Conservation (phyloP, 2,888 invertebrate species). For the Euproctis similis region DNA sequence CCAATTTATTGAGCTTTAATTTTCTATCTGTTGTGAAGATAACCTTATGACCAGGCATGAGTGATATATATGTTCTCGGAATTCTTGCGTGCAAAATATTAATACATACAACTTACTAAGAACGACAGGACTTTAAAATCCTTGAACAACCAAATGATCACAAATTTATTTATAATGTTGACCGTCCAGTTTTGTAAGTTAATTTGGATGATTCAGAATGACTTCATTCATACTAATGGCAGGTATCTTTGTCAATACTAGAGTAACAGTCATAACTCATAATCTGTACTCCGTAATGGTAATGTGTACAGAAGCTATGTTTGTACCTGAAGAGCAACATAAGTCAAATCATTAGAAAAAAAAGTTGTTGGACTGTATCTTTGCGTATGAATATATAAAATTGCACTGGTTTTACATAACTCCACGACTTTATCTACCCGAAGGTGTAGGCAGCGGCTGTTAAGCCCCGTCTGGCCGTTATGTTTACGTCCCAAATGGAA, state of each 20-base stretch:
- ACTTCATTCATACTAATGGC: slow-evolving; percentile 28
- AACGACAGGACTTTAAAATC: slow-evolving; percentile 26
- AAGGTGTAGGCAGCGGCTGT: too few relatives aligned
- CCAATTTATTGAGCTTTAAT: slow-evolving; percentile 61
- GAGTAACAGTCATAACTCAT: too few relatives aligned
- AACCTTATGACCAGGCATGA: slow-evolving; percentile 56
- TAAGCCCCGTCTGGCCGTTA: too few relatives aligned
- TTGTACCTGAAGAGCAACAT: too few relatives aligned
- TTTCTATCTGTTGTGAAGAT: slow-evolving; percentile 49
- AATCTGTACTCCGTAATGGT: too few relatives aligned
- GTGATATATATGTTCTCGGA: slow-evolving; percentile 59
- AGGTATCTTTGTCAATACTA: slow-evolving; percentile 1
- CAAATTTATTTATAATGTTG: slow-evolving; percentile 36
- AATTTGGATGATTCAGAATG: slow-evolving; percentile 34
- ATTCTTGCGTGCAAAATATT: slow-evolving; percentile 45
- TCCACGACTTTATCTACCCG: too few relatives aligned
- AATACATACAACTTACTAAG: slow-evolving; percentile 11
- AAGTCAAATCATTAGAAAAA: too few relatives aligned
- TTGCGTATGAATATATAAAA: too few relatives aligned
- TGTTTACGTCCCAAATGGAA: too few relatives aligned
- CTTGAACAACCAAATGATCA: slow-evolving; percentile 34
- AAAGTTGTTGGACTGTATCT: too few relatives aligned
- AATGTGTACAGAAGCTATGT: too few relatives aligned
- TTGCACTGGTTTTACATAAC: too few relatives aligned
- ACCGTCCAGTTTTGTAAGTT: slow-evolving; percentile 35